Evolutionary conservation across 2,113 vertebrate species (phyloP).

Genomic region (Panthera leo): DNA sequence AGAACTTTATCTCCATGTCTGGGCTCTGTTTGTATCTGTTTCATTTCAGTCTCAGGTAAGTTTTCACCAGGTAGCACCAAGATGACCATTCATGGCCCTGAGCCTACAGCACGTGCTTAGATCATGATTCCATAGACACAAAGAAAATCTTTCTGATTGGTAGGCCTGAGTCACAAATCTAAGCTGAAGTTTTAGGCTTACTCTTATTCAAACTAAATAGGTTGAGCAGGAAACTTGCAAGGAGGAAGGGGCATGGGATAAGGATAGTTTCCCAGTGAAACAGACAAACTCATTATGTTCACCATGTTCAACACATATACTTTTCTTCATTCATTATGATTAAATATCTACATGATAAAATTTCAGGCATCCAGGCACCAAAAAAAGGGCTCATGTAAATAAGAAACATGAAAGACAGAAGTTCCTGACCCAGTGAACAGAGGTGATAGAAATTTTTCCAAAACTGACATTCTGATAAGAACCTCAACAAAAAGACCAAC

Average conservation of each 20-base stretch:
- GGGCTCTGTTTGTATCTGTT: background rate
- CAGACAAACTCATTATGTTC: background rate
- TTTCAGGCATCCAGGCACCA: background rate
- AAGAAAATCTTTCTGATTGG: background rate
- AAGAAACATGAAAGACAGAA: background rate
- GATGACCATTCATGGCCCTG: background rate
- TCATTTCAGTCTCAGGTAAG: background rate
- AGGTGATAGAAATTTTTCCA: background rate
- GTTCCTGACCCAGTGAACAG: background rate
- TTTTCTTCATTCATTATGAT: background rate
- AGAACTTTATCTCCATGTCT: background rate
- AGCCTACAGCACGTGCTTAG: background rate
- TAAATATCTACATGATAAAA: background rate
- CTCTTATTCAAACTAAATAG: background rate
- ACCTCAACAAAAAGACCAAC: background rate
- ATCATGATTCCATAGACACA: background rate
- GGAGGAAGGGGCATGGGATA: background rate
- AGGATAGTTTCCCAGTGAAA: background rate
- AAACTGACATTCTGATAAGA: background rate
- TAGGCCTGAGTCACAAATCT: background rate
- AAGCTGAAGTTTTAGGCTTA: background rate
- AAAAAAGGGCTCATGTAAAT: background rate
- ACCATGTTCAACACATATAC: background rate
- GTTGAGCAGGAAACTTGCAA: background rate
- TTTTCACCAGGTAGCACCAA: background rate